Conservation (phyloP, 2,888 invertebrate species). For the Coleophora flavipennella region DNA sequence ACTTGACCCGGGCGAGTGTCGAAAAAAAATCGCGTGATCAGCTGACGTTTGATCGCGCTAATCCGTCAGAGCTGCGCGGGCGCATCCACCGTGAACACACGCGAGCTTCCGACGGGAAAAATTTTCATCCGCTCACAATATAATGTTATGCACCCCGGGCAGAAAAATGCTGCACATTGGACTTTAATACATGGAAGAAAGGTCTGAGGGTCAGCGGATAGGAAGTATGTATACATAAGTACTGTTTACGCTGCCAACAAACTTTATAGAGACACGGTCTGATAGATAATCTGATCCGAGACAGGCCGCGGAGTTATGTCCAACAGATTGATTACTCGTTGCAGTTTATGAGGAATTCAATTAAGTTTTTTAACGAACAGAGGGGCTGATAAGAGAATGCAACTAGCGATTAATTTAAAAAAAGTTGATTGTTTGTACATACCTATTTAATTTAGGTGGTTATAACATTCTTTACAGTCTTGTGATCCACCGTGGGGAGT, state of each 20-base stretch:
- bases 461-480: too few species aligned
- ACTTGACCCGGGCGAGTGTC: constrained; percentile 19
- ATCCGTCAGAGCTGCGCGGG: constrained; percentile 36
- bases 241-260: constrained; percentile 11
- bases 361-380: constrained; percentile 11
- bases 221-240: not conserved
- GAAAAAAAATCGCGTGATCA: constrained; percentile 35
- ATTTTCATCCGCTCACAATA: not conserved
- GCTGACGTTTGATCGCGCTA: constrained; percentile 33
- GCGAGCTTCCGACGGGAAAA: constrained; percentile 35
- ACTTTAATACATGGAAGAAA: not conserved
- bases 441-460: too few species aligned
- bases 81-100: constrained; percentile 42
- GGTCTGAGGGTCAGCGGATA: not conserved
- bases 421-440: too few species aligned
- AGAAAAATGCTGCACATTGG: not conserved
- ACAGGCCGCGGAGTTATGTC: constrained; percentile 17
- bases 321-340: constrained; percentile 18
- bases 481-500: too few species aligned
- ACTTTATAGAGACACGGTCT: constrained; percentile 34
- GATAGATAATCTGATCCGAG: constrained; percentile 31
- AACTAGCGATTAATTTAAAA: too few species aligned
- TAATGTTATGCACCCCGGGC: constrained; percentile 8
- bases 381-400: constrained; percentile 1
- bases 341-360: constrained; percentile 11